Conservation (phyloP, 2,113 vertebrate species). For the Campylorhamphus procurvoides region DNA sequence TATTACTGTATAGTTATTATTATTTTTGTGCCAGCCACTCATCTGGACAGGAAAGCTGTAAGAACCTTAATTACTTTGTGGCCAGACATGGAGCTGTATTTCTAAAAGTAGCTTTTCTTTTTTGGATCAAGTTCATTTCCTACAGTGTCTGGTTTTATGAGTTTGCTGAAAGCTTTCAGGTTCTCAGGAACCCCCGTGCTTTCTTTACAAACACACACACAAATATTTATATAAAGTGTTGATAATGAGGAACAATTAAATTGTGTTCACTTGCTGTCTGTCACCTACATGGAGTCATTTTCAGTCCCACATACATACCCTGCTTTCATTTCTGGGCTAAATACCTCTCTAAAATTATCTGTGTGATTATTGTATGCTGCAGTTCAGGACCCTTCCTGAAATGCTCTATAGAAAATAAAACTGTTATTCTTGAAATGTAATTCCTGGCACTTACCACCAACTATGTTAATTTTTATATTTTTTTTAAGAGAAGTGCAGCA, state of each 20-base stretch:
- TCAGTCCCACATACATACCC: not conserved
- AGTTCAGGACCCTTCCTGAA: conserved; percentile 32
- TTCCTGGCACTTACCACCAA: conserved; percentile 36
- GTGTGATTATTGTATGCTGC: not conserved
- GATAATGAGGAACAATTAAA: conserved; percentile 10
- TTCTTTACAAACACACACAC: not conserved
- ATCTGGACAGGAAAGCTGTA: conserved; percentile 64
- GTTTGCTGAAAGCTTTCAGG: conserved; percentile 38
- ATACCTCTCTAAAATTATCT: not conserved
- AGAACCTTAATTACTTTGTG: conserved; percentile 70
- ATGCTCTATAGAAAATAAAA: conserved; percentile 26
- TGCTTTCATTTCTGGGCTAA: not conserved
- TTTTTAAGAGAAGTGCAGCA: conserved; percentile 40
- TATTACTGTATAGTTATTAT: conserved; percentile 62
- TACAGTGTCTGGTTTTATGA: conserved; percentile 57
- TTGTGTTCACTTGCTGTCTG: not conserved
- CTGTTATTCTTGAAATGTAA: conserved; percentile 10
- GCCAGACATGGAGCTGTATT: conserved; percentile 49
- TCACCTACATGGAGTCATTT: not conserved
- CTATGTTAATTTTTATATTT: conserved; percentile 59
- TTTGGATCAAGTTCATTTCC: conserved; percentile 63
- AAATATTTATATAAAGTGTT: not conserved
- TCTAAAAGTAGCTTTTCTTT: conserved; percentile 68
- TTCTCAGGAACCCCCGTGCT: not conserved
- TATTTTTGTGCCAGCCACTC: conserved; percentile 63